Evolutionary conservation across 2,888 invertebrate species (phyloP).

Genomic region (Lasioglossum pauxillum): DNA sequence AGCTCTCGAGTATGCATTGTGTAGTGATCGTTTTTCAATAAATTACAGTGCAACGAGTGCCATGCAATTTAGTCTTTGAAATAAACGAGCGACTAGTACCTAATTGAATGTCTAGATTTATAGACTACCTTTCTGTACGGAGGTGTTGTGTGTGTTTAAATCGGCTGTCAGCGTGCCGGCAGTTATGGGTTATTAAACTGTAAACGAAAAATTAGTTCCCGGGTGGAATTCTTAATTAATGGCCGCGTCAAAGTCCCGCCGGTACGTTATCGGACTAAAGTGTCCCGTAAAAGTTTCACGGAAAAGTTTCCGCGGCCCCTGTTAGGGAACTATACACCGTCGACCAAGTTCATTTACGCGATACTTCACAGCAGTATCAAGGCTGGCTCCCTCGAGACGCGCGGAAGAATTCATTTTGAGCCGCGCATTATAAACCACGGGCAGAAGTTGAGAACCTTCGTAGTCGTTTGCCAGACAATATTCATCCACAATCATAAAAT

Average conservation of each 20-base stretch:
- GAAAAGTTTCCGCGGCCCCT: slow-evolving; percentile 11
- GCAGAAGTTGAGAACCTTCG: neutral
- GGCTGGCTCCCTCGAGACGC: neutral
- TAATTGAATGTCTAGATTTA: neutral
- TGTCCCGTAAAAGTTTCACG: slow-evolving; percentile 44
- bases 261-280: slow-evolving; percentile 34
- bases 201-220: slow-evolving; percentile 63
- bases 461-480: neutral
- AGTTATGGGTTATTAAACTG: slow-evolving; percentile 62
- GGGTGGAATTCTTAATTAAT: slow-evolving; percentile 62
- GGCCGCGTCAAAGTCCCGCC: slow-evolving; percentile 51
- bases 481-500: neutral
- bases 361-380: neutral
- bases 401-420: slow-evolving; percentile 17
- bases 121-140: neutral
- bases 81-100: neutral
- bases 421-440: neutral
- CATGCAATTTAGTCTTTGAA: neutral
- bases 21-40: neutral
- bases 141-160: slow-evolving; percentile 28
- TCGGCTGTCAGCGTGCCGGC: slow-evolving; percentile 30
- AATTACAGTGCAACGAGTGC: neutral
- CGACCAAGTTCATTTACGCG: slow-evolving; percentile 34
- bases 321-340: slow-evolving; percentile 19
- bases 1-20: neutral